Conservation (phyloP, 2,113 vertebrate genomes). For the Galeopterus variegatus region DNA sequence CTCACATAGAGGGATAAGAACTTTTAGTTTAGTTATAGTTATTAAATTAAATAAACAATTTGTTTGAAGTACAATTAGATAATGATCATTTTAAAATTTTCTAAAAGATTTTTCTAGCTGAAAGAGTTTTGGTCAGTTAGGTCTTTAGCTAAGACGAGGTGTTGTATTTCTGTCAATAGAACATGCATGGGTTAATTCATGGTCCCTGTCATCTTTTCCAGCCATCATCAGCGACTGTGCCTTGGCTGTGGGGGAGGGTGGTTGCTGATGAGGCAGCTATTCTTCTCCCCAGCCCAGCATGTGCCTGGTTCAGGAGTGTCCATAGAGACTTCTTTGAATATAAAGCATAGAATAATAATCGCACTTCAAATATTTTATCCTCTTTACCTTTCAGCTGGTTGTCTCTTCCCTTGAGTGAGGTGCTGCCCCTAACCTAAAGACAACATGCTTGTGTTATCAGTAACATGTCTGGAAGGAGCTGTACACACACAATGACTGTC, state of each 20-base stretch:
- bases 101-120: background rate
- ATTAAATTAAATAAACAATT: background rate
- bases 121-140: background rate
- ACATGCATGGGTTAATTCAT: background rate
- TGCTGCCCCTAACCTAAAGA: background rate
- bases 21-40: background rate
- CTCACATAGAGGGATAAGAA: background rate
- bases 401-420: background rate
- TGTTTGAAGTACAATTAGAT: slow-evolving; percentile 3
- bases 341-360: background rate
- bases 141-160: background rate
- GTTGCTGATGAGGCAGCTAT: background rate
- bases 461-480: no score
- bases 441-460: no score
- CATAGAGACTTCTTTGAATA: background rate
- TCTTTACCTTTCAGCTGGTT: background rate
- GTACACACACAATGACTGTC: no score
- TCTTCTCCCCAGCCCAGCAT: background rate
- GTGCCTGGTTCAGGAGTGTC: no score
- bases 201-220: background rate
- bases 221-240: background rate
- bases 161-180: background rate
- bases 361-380: background rate
- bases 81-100: background rate
- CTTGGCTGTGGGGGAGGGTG: background rate